Percentiles rank a stretch among this genome's conserved stretches.
Conservation (phyloP, 2,113 vertebrate species). For the Nannobrachium achirus region DNA sequence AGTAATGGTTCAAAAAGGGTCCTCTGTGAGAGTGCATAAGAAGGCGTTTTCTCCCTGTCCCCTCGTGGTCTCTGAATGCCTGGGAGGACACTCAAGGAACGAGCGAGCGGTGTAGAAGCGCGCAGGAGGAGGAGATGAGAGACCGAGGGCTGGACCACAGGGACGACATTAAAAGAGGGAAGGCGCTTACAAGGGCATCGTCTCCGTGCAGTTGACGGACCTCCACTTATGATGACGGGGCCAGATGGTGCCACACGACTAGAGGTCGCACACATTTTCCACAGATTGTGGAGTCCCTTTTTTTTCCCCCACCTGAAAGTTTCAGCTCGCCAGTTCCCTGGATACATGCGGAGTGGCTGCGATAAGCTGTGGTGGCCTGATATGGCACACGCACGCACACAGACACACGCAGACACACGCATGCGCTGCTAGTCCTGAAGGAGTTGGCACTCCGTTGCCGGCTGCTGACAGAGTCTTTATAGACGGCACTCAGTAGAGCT, state of each 20-base stretch:
- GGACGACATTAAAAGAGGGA: neutral
- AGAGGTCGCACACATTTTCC: slow-evolving; percentile 32
- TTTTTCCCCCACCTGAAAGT: slow-evolving; percentile 8
- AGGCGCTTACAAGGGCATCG: slow-evolving; percentile 46
- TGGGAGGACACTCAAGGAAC: slow-evolving; percentile 13
- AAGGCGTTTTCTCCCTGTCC: slow-evolving; percentile 14
- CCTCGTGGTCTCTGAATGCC: neutral
- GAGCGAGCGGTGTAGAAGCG: neutral
- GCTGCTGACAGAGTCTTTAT: slow-evolving; percentile 54
- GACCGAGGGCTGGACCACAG: slow-evolving; percentile 10
- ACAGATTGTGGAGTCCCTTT: neutral
- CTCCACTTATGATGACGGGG: slow-evolving; percentile 24
- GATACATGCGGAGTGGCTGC: slow-evolving; percentile 26
- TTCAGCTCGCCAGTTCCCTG: slow-evolving; percentile 39
- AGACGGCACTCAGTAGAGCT: slow-evolving; percentile 34
- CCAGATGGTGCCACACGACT: neutral
- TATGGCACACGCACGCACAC: slow-evolving; percentile 1
- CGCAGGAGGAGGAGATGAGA: neutral
- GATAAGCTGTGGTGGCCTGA: slow-evolving; percentile 34
- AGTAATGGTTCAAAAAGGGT: slow-evolving; percentile 36
- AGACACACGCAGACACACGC: neutral
- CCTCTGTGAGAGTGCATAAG: slow-evolving; percentile 11
- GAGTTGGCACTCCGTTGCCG: slow-evolving; percentile 40
- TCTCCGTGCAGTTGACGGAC: slow-evolving; percentile 57
- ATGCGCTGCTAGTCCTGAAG: slow-evolving; percentile 6